phyloP scores from a whole-genome alignment of 2,113 vertebrate genomes.

The Perca flavescens region DNA sequence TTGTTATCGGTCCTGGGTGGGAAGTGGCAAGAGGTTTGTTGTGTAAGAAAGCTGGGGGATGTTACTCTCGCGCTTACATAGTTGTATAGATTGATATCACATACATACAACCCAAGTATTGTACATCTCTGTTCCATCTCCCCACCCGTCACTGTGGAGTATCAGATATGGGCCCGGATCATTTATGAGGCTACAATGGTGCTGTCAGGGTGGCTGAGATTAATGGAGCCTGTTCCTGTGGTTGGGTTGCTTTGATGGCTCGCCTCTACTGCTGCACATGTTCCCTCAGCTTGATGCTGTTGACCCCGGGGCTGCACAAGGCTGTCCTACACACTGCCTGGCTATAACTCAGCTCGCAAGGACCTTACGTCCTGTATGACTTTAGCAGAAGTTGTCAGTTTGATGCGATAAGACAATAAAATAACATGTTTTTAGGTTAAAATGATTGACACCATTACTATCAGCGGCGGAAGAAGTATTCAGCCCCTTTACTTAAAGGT shows the following conservation, averaged over 20 bases:
- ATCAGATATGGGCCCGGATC: slow-evolving; percentile 71
- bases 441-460: too few relatives aligned
- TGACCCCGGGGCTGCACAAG: slow-evolving; percentile 49
- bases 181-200: slow-evolving; percentile 80
- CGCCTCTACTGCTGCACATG: slow-evolving; percentile 37
- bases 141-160: slow-evolving; percentile 62
- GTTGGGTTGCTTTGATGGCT: slow-evolving; percentile 51
- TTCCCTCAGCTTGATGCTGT: slow-evolving; percentile 32
- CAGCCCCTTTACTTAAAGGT: too few relatives aligned
- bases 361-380: slow-evolving; percentile 3
- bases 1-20: slow-evolving; percentile 41
- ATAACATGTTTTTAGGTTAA: too few relatives aligned
- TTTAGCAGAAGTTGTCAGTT: not conserved
- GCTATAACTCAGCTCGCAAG: slow-evolving; percentile 3
- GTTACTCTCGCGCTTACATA: slow-evolving; percentile 41
- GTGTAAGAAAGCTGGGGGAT: slow-evolving; percentile 33
- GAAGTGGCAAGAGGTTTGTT: slow-evolving; percentile 50
- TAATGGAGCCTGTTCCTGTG: slow-evolving; percentile 65
- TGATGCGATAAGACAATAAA: too few relatives aligned
- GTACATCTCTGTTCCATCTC: slow-evolving; percentile 69
- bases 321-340: slow-evolving; percentile 16
- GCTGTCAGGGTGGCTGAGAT: slow-evolving; percentile 79
- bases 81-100: slow-evolving; percentile 61
- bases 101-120: slow-evolving; percentile 40
- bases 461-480: too few relatives aligned